Percentiles rank a stretch among this genome's conserved stretches.
Conservation (phyloP, 2,113 vertebrate species). For the Hassar affinis region DNA sequence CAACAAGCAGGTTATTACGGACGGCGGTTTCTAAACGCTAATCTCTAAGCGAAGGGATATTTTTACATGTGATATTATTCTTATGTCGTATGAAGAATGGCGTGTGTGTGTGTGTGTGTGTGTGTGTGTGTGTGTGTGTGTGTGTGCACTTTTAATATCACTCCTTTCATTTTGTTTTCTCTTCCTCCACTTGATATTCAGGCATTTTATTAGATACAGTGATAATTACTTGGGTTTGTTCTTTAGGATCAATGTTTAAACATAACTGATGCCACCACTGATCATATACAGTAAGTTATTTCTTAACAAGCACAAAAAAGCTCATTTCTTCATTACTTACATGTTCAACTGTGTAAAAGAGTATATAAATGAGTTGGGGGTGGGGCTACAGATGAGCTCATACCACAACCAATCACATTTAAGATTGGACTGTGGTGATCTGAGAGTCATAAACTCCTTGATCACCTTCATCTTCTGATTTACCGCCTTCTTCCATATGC, state of each 20-base stretch:
- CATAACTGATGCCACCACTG: not conserved
- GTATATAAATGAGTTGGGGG: not conserved
- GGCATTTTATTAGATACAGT: not conserved
- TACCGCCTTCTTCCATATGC: no score
- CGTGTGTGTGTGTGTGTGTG: not conserved
- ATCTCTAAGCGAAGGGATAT: not conserved
- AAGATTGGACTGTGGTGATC: not conserved
- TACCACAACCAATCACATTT: not conserved
- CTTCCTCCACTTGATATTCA: not conserved
- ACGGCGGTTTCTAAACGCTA: not conserved
- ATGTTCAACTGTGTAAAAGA: not conserved
- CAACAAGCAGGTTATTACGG: constrained; percentile 56
- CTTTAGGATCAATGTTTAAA: not conserved
- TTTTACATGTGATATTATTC: not conserved
- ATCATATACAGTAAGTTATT: no score
- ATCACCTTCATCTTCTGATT: not conserved
- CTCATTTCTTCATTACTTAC: not conserved
- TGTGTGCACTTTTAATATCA: not conserved
- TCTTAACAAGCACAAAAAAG: no score
- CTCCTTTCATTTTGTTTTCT: not conserved
- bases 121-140: not conserved
- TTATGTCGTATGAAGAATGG: not conserved
- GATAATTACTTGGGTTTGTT: not conserved
- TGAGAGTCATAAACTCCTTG: not conserved
- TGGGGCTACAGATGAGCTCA: not conserved